Evolutionary conservation across 2,113 vertebrate genomes (phyloP).

Genomic region (Chinchilla lanigera): DNA sequence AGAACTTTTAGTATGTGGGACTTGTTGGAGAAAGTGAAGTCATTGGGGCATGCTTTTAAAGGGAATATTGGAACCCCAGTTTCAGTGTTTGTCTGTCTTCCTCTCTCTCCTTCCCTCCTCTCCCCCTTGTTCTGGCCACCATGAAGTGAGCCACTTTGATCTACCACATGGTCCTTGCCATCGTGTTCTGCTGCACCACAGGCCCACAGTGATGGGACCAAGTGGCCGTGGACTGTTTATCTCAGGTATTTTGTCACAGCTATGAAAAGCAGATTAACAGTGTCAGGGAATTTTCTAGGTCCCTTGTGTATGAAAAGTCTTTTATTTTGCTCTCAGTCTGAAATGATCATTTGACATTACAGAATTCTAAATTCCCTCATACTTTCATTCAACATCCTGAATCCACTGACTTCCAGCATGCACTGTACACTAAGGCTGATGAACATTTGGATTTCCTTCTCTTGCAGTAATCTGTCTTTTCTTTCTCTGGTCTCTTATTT

Average conservation of each 20-base stretch:
- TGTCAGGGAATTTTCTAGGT: conserved; percentile 14
- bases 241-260: background rate
- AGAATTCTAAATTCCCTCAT: conserved; percentile 39
- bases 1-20: background rate
- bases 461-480: background rate
- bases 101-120: background rate
- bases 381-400: background rate
- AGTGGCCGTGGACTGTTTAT: background rate
- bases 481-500: background rate
- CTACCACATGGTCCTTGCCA: background rate
- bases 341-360: conserved; percentile 10
- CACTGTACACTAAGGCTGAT: background rate
- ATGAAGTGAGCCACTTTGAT: background rate
- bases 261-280: background rate
- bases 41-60: background rate
- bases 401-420: background rate
- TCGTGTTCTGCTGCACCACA: background rate
- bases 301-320: background rate
- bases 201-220: background rate
- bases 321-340: conserved; percentile 27
- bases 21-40: background rate
- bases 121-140: background rate
- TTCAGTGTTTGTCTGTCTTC: background rate
- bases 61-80: background rate
- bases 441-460: conserved; percentile 5